Percentiles rank a stretch among this genome's conserved stretches.
These are phyloP conservation scores for Luperina testacea DNA, from an alignment of 2,888 invertebrate species.

Conservation along the genomic window DNA sequence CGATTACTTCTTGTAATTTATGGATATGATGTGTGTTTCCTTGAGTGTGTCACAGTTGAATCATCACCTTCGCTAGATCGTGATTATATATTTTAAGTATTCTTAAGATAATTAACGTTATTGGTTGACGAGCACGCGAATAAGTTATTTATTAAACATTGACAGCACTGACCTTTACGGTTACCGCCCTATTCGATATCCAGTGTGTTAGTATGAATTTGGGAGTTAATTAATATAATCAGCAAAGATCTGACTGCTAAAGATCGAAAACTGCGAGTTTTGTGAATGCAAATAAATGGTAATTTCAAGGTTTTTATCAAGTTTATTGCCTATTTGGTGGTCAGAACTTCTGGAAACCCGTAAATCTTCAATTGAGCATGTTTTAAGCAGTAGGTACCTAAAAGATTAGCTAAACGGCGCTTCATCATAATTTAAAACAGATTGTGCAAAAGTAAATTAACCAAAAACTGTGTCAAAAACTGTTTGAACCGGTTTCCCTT, in stretches of 20 bases:
- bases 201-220: background rate
- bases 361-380: background rate
- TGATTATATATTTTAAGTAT: slow-evolving; percentile 32
- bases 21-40: background rate
- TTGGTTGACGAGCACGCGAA: slow-evolving; percentile 29
- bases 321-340: background rate
- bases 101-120: slow-evolving; percentile 46
- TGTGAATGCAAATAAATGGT: background rate
- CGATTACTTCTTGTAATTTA: background rate
- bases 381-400: background rate
- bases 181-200: background rate
- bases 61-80: slow-evolving; percentile 27
- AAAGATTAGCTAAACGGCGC: background rate
- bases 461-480: background rate
- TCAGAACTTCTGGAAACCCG: background rate
- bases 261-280: background rate
- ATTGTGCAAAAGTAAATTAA: background rate
- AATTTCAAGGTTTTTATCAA: background rate
- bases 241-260: background rate
- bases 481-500: slow-evolving; percentile 1
- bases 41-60: background rate
- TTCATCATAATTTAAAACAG: background rate
- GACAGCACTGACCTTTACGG: slow-evolving; percentile 47
- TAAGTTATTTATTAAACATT: slow-evolving; percentile 45
- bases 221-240: background rate